phyloP scores from a whole-genome alignment of 2,888 invertebrate species.

The Incurvaria masculella region DNA sequence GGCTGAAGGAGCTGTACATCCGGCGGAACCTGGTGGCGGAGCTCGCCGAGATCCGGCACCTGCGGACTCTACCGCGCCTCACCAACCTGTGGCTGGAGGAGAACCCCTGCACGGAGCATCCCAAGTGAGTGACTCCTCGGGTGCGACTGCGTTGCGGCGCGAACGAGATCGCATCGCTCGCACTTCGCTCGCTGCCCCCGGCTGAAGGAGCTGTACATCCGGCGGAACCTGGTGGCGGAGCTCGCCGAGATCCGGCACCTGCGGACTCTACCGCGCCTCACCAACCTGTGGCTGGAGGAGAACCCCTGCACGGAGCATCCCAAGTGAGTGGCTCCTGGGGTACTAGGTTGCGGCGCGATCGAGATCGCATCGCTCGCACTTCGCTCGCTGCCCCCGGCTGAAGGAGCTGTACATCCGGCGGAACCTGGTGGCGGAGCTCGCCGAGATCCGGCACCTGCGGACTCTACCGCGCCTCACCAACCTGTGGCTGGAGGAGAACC shows the following conservation, averaged over 20 bases:
- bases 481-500: slow-evolving; percentile 93
- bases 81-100: slow-evolving; percentile 89
- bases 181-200: slow-evolving; percentile 76
- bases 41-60: slow-evolving; percentile 75
- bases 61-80: slow-evolving; percentile 71
- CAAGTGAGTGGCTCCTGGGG: slow-evolving; percentile 43
- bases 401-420: slow-evolving; percentile 86
- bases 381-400: slow-evolving; percentile 73
- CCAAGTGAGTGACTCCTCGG: no score
- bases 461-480: slow-evolving; percentile 72
- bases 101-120: slow-evolving; percentile 84
- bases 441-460: slow-evolving; percentile 77
- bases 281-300: slow-evolving; percentile 88
- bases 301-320: slow-evolving; percentile 84
- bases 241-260: slow-evolving; percentile 79
- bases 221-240: slow-evolving; percentile 81
- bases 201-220: slow-evolving; percentile 81
- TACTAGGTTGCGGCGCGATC: slow-evolving; percentile 68
- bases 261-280: slow-evolving; percentile 69
- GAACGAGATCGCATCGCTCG: slow-evolving; percentile 76
- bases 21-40: slow-evolving; percentile 82
- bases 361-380: slow-evolving; percentile 75
- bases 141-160: no score
- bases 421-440: slow-evolving; percentile 77
- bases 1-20: slow-evolving; percentile 82